Evolutionary conservation across 92 coral and sea anemone genomes (phyloP).

Genomic region (Micromussa lordhowensis): DNA sequence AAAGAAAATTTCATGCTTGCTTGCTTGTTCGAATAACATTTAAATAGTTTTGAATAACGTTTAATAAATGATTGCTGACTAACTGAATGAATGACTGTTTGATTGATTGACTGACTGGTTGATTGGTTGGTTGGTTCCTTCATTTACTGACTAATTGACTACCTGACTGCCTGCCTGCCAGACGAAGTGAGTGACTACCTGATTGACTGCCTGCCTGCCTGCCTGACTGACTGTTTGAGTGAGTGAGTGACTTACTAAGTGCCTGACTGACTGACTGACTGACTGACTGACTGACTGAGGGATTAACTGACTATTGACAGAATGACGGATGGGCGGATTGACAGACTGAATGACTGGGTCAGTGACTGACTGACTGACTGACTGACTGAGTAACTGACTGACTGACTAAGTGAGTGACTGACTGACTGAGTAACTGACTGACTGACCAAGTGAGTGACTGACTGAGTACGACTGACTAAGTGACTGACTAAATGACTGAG

Average conservation of each 20-base stretch:
- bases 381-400: background rate
- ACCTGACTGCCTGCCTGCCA: background rate
- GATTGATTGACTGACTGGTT: background rate
- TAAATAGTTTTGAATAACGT: background rate
- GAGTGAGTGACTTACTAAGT: background rate
- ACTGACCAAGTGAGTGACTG: background rate
- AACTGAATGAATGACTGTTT: background rate
- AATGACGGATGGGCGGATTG: background rate
- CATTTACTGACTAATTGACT: background rate
- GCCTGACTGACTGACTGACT: background rate
- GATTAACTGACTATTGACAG: background rate
- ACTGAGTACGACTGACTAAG: background rate
- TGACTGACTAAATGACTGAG: background rate
- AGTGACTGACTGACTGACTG: background rate
- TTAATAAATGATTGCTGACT: background rate
- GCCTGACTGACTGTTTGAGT: background rate
- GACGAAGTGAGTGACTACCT: background rate
- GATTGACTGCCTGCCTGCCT: background rate
- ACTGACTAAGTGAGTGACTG: background rate
- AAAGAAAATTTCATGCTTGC: background rate
- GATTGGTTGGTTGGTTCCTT: background rate
- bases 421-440: background rate
- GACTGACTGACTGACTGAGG: background rate
- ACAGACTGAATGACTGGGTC: background rate
- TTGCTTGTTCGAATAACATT: background rate